Evolutionary conservation across 2,797 vertebrate species (phyloP).

Genomic region (Lagorchestes hirsutus): DNA sequence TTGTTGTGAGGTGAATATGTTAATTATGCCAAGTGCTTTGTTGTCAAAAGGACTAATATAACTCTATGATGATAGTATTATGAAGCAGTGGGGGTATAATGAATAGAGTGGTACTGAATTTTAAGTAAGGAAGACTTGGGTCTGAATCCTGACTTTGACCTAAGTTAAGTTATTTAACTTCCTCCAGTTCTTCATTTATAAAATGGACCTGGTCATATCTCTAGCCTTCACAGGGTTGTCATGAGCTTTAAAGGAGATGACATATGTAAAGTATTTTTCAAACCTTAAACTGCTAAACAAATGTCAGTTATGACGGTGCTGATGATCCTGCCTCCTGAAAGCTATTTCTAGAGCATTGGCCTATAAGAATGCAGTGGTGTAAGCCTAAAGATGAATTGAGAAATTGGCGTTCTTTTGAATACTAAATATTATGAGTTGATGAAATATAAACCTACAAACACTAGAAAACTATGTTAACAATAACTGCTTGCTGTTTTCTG

Average conservation of each 20-base stretch:
- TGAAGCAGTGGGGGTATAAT: background rate
- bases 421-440: slow-evolving; percentile 32
- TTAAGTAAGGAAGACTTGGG: background rate
- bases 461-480: background rate
- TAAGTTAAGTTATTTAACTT: background rate
- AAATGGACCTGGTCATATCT: background rate
- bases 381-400: slow-evolving; percentile 37
- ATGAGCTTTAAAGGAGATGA: background rate
- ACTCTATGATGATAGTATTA: background rate
- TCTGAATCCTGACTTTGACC: background rate
- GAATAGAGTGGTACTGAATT: background rate
- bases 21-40: background rate
- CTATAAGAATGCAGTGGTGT: slow-evolving; percentile 38
- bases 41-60: background rate
- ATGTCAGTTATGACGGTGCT: background rate
- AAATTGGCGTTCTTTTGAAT: slow-evolving; percentile 34
- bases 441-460: slow-evolving; percentile 29
- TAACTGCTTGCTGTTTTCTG: background rate
- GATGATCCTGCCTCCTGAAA: slow-evolving; percentile 10
- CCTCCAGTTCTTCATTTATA: background rate
- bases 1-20: background rate
- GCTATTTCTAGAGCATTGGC: slow-evolving; percentile 31
- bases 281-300: background rate
- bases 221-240: background rate
- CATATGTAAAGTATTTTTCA: background rate